Conservation (phyloP, 1,140 invertebrate species). For the Mizuhopecten yessoensis region DNA sequence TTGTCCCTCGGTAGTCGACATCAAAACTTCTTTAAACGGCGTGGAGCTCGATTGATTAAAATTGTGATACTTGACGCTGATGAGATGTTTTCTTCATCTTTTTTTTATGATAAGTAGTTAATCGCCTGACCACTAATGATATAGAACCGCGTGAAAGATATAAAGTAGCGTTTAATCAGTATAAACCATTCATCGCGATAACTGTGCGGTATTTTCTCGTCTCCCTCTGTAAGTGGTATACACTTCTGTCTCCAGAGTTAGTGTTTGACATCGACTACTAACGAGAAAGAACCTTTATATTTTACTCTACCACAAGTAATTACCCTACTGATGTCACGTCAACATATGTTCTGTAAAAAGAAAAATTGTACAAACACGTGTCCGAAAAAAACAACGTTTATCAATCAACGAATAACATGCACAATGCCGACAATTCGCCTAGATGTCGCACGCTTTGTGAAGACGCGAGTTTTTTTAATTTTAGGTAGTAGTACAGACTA, state of each 20-base stretch:
- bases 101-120: background rate
- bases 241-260: background rate
- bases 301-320: background rate
- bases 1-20: no score
- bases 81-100: background rate
- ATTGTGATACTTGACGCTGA: background rate
- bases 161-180: background rate
- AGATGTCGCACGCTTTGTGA: background rate
- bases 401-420: background rate
- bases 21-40: background rate
- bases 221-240: background rate
- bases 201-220: background rate
- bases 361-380: background rate
- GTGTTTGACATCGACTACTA: background rate
- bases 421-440: background rate
- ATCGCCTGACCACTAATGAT: background rate
- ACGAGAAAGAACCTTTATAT: background rate
- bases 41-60: background rate
- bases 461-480: background rate
- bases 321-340: background rate
- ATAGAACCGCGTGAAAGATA: background rate
- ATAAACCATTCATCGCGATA: background rate
- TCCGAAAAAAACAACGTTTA: background rate
- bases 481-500: background rate
- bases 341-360: background rate